phyloP scores from a whole-genome alignment of 2,113 vertebrate species.

The Alouatta palliata region DNA sequence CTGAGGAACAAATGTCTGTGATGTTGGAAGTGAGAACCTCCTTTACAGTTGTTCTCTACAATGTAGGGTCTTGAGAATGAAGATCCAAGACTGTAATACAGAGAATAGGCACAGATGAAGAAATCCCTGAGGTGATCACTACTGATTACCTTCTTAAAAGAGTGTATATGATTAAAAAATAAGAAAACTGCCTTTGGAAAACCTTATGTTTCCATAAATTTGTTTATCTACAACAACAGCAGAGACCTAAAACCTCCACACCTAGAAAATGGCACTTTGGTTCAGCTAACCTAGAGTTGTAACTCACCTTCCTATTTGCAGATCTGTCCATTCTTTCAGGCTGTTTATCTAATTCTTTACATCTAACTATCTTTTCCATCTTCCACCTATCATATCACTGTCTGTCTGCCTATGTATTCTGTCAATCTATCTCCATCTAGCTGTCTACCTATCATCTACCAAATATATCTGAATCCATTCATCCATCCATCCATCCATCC shows the following conservation, averaged over 20 bases:
- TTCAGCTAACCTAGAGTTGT: not conserved
- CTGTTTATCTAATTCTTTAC: not conserved
- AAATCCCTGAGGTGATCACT: not conserved
- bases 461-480: no score
- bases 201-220: not conserved
- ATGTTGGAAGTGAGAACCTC: not conserved
- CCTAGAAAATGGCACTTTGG: not conserved
- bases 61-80: not conserved
- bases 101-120: not conserved
- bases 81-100: not conserved
- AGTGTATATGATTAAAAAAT: not conserved
- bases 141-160: not conserved
- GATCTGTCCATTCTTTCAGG: not conserved
- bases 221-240: not conserved
- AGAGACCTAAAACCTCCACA: not conserved
- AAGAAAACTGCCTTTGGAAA: not conserved
- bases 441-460: not conserved
- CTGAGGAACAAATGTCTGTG: not conserved
- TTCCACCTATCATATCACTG: not conserved
- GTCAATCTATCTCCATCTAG: not conserved
- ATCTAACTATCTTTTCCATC: not conserved
- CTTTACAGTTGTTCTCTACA: not conserved
- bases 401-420: not conserved
- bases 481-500: not conserved
- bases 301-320: not conserved